Evolutionary conservation across 2,888 invertebrate species (phyloP), one percentile per base, ranked within the genome.

Genomic region (Ormyrus pomaceus): DNA sequence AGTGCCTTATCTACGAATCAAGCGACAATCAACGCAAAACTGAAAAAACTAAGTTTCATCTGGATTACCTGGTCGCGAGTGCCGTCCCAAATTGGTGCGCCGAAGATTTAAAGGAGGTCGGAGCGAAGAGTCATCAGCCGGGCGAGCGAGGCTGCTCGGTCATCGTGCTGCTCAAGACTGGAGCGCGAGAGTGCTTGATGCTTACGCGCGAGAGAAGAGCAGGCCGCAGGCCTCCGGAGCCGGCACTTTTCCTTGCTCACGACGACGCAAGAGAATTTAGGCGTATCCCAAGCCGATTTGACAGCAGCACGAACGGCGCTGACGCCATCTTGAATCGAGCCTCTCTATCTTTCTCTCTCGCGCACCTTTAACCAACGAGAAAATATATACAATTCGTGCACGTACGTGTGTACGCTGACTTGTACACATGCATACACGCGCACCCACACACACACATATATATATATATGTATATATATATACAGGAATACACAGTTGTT

Each of bases 211-310:
- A 34, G 34, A 34, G 34, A 34, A 34, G 34, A 34, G 34, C 34
- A 34, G 34, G 34, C 34, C 34, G 34, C 34, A 34, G 34, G 34
- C 34, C 34, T 34, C 34, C 34, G 34, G 34, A 34, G 34, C 34
- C 34, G 34, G 34, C 34, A 34, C 34, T 34, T 34, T 34, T 34
- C 34, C 34, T 55, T 19, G 19, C 7, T 55, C 46, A 50, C 11
- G 3, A n/a, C 34, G 53, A 58, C 10, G 56, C 58, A 46, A 8
- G n/a, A 34, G 58, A 58, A 58, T 68, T 62, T 74, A 79, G 69
- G 79, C 69, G 79, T 74, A 86, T 86, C 87, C 88, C 86, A 86
- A 85, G 83, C 84, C 82, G 82, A 83, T 85, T 86, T 88, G 87
- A 87, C 88, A 88, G 87, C 77, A 79, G 72, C 56, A 68, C 83